Percentiles rank a stretch among this genome's conserved stretches.
phyloP scores from a whole-genome alignment of 2,113 vertebrate genomes.

The Thamnaconus septentrionalis region DNA sequence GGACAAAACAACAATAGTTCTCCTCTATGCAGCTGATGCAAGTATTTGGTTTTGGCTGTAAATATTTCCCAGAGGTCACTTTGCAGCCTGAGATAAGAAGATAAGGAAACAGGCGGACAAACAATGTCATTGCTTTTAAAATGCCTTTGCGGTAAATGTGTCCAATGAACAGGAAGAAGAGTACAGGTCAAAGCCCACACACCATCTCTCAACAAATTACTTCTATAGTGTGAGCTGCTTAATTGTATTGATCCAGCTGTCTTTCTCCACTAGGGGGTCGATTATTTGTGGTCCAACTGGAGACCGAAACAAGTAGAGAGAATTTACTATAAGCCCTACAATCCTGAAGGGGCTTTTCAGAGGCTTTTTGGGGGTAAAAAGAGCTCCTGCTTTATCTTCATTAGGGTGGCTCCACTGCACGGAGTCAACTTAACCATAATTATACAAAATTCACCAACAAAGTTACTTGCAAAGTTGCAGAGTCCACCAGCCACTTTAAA shows the following conservation, averaged over 20 bases:
- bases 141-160: slow-evolving; percentile 7
- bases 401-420: no score
- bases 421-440: no score
- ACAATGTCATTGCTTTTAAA: slow-evolving; percentile 17
- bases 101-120: slow-evolving; percentile 29
- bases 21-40: not conserved
- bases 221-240: slow-evolving; percentile 24
- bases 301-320: slow-evolving; percentile 12
- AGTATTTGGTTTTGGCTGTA: not conserved
- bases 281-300: slow-evolving; percentile 28
- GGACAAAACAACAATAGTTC: not conserved
- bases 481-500: no score
- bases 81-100: slow-evolving; percentile 6
- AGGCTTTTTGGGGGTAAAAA: not conserved
- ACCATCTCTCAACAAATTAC: slow-evolving; percentile 34
- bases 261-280: slow-evolving; percentile 14
- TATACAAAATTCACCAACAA: no score
- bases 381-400: no score
- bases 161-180: slow-evolving; percentile 17
- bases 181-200: slow-evolving; percentile 21
- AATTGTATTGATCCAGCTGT: slow-evolving; percentile 49
- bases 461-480: no score
- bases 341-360: not conserved
- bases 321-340: slow-evolving; percentile 23
- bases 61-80: slow-evolving; percentile 24